Conservation (phyloP, 35 echinoderm and acorn worm genomes). For the Ophioderma brevispina region DNA sequence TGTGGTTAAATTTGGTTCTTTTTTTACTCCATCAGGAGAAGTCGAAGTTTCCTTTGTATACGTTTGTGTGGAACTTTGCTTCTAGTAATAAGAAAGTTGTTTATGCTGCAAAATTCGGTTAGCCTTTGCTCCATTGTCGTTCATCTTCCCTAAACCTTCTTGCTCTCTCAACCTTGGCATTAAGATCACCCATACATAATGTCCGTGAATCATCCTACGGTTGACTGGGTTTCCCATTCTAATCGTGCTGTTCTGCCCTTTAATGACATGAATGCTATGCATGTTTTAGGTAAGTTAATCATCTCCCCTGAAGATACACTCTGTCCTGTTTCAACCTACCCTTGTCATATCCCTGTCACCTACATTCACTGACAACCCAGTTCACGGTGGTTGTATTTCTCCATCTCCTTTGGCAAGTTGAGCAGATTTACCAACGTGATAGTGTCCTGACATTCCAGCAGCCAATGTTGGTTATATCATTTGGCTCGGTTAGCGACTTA, state of each 20-base stretch:
- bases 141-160: neutral
- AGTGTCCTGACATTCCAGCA: conserved; percentile 39
- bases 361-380: conserved; percentile 42
- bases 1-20: conserved; percentile 25
- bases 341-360: conserved; percentile 28
- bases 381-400: neutral
- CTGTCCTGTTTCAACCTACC: too few relatives aligned
- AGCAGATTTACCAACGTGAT: neutral
- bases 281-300: neutral
- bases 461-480: too few relatives aligned
- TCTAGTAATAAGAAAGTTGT: neutral
- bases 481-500: too few relatives aligned
- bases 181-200: conserved; percentile 1
- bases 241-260: neutral
- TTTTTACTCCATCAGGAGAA: neutral
- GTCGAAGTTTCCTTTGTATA: conserved; percentile 9
- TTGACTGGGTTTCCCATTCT: conserved; percentile 37
- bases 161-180: conserved; percentile 36
- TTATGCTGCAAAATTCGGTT: neutral
- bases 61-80: neutral
- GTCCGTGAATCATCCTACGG: neutral
- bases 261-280: conserved; percentile 22
- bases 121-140: conserved; percentile 28
- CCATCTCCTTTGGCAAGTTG: conserved; percentile 31
- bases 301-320: conserved; percentile 23